phyloP scores from a whole-genome alignment of 2,113 vertebrate species.

The Ameiurus melas region DNA sequence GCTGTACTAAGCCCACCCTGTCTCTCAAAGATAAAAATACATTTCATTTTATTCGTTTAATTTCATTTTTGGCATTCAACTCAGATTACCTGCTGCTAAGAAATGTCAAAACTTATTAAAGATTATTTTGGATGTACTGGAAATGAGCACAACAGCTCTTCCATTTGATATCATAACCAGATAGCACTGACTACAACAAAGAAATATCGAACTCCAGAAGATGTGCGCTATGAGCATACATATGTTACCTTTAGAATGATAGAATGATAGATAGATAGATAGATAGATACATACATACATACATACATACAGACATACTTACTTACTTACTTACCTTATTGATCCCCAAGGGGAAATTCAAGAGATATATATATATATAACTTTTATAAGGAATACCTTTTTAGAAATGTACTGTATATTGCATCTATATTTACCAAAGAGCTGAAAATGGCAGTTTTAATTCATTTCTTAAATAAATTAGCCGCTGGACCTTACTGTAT shows the following conservation, averaged over 20 bases:
- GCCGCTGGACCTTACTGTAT: not conserved
- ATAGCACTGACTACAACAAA: not conserved
- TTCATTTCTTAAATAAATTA: not conserved
- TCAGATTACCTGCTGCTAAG: not conserved
- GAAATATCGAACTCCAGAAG: not conserved
- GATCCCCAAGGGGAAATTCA: too few species aligned
- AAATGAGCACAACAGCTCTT: not conserved
- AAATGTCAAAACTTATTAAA: not conserved
- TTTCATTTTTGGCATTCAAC: not conserved
- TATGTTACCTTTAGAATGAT: too few species aligned
- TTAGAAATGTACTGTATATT: not conserved
- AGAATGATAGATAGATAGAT: too few species aligned
- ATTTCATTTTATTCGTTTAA: not conserved
- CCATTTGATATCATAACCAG: not conserved
- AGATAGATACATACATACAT: too few species aligned
- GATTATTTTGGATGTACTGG: not conserved
- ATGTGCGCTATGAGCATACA: not conserved
- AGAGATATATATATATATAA: too few species aligned
- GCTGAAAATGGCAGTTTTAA: not conserved
- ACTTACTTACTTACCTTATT: too few species aligned
- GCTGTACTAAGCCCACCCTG: not conserved
- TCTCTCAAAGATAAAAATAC: not conserved
- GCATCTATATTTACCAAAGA: not conserved
- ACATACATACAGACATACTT: too few species aligned
- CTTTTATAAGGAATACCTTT: too few species aligned